Evolutionary conservation across 1,140 invertebrate genomes (phyloP).

Genomic region (Phthorimaea operculella): DNA sequence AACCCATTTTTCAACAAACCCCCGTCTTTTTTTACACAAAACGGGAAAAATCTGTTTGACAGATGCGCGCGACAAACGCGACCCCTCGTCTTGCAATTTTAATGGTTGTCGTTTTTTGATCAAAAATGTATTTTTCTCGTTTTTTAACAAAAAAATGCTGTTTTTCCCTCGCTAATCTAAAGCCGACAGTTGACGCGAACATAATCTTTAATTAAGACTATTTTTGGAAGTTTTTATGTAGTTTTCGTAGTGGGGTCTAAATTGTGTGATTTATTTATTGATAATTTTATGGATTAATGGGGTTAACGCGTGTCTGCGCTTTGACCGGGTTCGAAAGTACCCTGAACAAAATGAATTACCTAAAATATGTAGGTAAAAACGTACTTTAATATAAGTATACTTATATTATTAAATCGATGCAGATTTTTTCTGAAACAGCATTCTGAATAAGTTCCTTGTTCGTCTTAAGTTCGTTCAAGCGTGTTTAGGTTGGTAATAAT

Average conservation of each 20-base stretch:
- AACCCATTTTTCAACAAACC: constrained; percentile 64
- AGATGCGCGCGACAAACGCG: constrained; percentile 40
- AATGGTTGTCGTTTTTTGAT: constrained; percentile 56
- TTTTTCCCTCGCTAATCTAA: constrained; percentile 52
- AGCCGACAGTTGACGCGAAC: constrained; percentile 65
- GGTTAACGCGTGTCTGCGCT: constrained; percentile 6
- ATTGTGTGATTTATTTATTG: constrained; percentile 58
- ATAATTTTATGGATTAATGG: constrained; percentile 37
- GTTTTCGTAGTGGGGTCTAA: constrained; percentile 15
- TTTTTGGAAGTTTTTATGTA: constrained; percentile 43
- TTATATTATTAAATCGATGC: too few species aligned
- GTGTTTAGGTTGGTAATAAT: too few species aligned
- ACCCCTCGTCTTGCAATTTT: constrained; percentile 48
- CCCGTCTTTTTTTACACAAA: constrained; percentile 35
- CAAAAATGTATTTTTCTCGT: constrained; percentile 31
- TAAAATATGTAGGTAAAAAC: too few species aligned
- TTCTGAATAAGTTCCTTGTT: too few species aligned
- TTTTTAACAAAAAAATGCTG: constrained; percentile 32
- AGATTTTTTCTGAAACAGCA: too few species aligned
- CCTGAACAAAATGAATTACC: too few species aligned
- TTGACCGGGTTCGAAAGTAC: too few species aligned
- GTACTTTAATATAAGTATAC: too few species aligned
- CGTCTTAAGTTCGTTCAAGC: too few species aligned
- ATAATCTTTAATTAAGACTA: constrained; percentile 66
- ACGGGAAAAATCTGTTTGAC: constrained; percentile 31